Evolutionary conservation across 2,888 invertebrate genomes (phyloP).

Genomic region (Galerucella calmariensis): DNA sequence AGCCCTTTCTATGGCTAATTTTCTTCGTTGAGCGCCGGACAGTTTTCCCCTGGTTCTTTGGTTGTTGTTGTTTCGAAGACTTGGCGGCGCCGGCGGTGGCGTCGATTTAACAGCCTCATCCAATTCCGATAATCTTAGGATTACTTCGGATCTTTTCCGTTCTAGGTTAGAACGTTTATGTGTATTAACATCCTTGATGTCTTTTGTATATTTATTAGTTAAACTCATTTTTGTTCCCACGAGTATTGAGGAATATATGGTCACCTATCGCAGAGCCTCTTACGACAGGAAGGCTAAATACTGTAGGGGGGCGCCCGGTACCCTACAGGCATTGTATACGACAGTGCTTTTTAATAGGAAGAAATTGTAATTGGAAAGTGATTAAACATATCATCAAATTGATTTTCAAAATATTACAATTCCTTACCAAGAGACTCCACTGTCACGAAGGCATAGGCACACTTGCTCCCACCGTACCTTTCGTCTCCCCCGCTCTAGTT

Average conservation of each 20-base stretch:
- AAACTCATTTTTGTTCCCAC: conserved; percentile 5
- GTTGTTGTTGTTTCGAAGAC: background rate
- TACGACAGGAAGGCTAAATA: conserved; percentile 8
- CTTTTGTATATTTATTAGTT: background rate
- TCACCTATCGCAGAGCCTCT: conserved; percentile 5
- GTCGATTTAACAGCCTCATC: background rate
- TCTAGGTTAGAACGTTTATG: background rate
- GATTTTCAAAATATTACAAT: background rate
- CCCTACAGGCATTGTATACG: conserved; percentile 6
- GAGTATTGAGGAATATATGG: background rate
- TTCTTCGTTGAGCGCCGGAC: background rate
- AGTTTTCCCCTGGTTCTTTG: background rate
- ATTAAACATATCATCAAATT: background rate
- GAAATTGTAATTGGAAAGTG: background rate
- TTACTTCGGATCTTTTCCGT: background rate
- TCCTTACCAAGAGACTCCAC: conserved; percentile 6
- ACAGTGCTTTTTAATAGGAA: conserved; percentile 1
- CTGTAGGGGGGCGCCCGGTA: conserved; percentile 5
- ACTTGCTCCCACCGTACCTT: conserved; percentile 4
- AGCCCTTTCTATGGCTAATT: background rate
- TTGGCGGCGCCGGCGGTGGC: background rate
- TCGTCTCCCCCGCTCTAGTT: conserved; percentile 8
- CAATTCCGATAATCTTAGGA: background rate
- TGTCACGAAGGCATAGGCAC: conserved; percentile 8
- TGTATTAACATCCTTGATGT: background rate